phyloP scores from a whole-genome alignment of 2,113 vertebrate genomes.

The Vulpes vulpes region DNA sequence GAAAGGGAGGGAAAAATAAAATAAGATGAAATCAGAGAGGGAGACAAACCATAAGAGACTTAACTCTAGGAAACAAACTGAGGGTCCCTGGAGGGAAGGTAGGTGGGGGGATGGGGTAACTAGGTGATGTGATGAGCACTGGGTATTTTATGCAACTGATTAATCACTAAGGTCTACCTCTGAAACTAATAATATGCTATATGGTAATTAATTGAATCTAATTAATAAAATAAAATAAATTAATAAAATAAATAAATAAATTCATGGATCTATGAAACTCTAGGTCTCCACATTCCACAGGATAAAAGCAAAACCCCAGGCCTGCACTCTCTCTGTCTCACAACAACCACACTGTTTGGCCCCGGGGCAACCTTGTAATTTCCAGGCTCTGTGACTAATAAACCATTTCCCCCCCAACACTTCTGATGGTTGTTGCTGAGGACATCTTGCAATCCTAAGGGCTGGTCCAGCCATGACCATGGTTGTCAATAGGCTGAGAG shows the following conservation, averaged over 20 bases:
- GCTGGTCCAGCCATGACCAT: neutral
- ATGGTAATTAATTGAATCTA: neutral
- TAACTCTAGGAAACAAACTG: neutral
- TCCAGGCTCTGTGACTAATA: neutral
- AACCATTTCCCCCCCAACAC: neutral
- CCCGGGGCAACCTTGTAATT: neutral
- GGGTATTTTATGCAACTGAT: neutral
- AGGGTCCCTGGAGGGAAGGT: neutral
- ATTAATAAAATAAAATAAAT: neutral
- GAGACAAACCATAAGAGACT: neutral
- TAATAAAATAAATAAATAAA: neutral
- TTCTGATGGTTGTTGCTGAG: neutral
- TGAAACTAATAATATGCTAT: neutral
- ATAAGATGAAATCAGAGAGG: neutral
- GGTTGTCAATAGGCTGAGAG: neutral
- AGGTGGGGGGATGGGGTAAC: neutral
- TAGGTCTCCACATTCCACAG: neutral
- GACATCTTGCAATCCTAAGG: neutral
- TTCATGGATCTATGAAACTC: neutral
- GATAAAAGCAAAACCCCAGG: neutral
- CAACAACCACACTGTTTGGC: neutral
- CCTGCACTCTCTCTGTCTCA: neutral
- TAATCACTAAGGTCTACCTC: neutral
- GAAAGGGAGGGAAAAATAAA: neutral
- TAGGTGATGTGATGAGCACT: neutral